Evolutionary conservation across 1,140 invertebrate species (phyloP).

Genomic region (Fragariocoptes setiger): DNA sequence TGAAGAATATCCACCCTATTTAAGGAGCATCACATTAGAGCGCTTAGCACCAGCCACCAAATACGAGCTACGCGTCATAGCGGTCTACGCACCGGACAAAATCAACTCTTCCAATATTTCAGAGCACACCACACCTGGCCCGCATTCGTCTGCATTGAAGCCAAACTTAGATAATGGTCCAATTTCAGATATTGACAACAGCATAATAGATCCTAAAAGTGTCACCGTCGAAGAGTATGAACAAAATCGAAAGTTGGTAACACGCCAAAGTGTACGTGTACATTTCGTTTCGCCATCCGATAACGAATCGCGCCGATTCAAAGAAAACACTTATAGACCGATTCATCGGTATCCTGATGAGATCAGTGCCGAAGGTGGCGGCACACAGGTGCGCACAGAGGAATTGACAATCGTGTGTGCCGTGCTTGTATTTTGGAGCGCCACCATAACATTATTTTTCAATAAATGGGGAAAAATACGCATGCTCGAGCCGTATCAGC

Average conservation of each 20-base stretch:
- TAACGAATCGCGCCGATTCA: constrained; percentile 3
- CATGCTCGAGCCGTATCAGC: constrained; percentile 51
- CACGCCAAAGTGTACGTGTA: background rate
- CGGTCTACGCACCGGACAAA: constrained; percentile 5
- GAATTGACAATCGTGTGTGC: constrained; percentile 55
- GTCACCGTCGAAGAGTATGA: too few relatives aligned
- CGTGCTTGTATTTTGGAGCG: constrained; percentile 52
- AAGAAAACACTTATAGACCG: constrained; percentile 1
- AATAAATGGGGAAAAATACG: constrained; percentile 64
- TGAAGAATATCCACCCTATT: constrained; percentile 9
- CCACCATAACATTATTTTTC: constrained; percentile 47
- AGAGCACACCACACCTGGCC: constrained; percentile 10
- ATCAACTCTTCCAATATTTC: constrained; percentile 7
- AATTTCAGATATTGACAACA: too few relatives aligned
- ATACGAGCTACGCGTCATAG: constrained; percentile 4
- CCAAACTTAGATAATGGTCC: constrained; percentile 1
- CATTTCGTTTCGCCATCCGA: background rate
- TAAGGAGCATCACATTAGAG: constrained; percentile 8
- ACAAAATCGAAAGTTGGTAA: too few relatives aligned
- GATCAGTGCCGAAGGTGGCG: constrained; percentile 5
- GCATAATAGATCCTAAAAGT: too few relatives aligned
- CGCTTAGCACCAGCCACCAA: constrained; percentile 9
- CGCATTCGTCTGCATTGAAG: constrained; percentile 2
- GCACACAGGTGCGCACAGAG: constrained; percentile 30
- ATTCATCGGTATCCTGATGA: constrained; percentile 8